Conservation (phyloP, 1,140 invertebrate genomes). For the Ptiloglossa arizonensis region DNA sequence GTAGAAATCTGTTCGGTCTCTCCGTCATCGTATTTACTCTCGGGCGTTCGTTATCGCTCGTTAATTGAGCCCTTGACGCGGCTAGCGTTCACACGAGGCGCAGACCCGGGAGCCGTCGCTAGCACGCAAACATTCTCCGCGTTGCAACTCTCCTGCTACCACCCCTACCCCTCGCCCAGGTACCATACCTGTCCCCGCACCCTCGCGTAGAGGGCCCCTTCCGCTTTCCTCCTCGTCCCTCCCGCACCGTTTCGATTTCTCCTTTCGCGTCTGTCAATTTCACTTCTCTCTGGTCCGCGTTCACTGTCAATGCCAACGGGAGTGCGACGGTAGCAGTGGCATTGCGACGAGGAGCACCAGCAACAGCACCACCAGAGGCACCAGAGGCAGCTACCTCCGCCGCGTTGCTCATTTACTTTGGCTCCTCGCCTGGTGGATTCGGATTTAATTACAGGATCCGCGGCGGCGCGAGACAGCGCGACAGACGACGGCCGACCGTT, state of each 20-base stretch:
- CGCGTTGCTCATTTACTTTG: constrained; percentile 63
- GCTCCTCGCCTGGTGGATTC: constrained; percentile 47
- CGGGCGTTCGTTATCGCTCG: constrained; percentile 69
- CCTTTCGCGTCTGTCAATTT: constrained; percentile 24
- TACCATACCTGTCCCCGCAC: too few species aligned
- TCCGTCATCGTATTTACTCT: constrained; percentile 63
- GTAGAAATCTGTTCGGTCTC: constrained; percentile 38
- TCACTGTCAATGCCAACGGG: constrained; percentile 55
- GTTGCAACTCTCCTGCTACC: constrained; percentile 33
- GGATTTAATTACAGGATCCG: constrained; percentile 65
- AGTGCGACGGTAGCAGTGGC: constrained; percentile 36
- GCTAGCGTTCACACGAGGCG: constrained; percentile 58
- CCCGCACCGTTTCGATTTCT: not conserved
- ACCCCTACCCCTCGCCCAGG: too few species aligned
- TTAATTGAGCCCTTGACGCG: constrained; percentile 71
- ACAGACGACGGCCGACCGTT: constrained; percentile 32
- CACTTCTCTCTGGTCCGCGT: constrained; percentile 16
- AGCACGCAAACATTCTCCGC: constrained; percentile 19
- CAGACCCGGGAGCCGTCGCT: constrained; percentile 18
- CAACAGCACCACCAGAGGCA: not conserved
- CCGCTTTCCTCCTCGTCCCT: not conserved
- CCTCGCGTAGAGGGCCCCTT: too few species aligned
- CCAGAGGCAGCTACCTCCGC: too few species aligned
- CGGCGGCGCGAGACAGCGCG: constrained; percentile 27
- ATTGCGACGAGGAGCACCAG: constrained; percentile 21